A percentile compares a stretch with the other conserved stretches of the same genome.
phyloP scores from a whole-genome alignment of 2,888 invertebrate genomes.

The Epirrhoe tristata region DNA sequence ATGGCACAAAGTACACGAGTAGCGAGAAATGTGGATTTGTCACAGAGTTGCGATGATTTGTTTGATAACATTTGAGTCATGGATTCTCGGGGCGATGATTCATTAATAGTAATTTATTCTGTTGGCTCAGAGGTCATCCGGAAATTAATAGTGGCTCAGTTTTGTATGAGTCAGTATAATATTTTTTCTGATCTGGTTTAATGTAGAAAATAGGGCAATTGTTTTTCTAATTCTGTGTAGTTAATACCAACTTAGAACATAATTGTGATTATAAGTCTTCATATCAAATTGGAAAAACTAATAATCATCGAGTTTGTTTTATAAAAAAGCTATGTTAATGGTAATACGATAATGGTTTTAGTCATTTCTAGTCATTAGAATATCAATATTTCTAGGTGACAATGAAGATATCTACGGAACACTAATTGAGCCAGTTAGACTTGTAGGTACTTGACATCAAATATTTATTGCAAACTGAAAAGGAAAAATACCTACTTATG shows the following conservation, averaged over 20 bases:
- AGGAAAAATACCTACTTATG: conserved; percentile 11
- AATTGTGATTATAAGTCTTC: neutral
- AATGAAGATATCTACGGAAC: neutral
- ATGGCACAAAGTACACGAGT: conserved; percentile 25
- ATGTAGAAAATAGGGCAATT: conserved; percentile 1
- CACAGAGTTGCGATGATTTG: conserved; percentile 54
- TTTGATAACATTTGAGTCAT: conserved; percentile 63
- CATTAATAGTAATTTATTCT: conserved; percentile 36
- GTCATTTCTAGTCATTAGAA: neutral
- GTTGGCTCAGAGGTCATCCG: conserved; percentile 46
- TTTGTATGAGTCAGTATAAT: conserved; percentile 40
- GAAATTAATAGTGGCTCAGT: conserved; percentile 48
- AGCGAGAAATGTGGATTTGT: conserved; percentile 45
- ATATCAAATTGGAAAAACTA: neutral
- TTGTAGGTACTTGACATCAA: conserved; percentile 6
- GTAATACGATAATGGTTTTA: neutral
- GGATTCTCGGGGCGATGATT: conserved; percentile 50
- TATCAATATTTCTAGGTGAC: neutral
- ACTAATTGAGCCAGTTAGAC: neutral
- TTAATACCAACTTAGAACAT: neutral
- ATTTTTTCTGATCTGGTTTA: conserved; percentile 10
- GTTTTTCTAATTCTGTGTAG: neutral
- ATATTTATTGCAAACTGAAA: neutral
- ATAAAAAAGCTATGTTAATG: neutral
- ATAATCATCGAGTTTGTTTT: neutral